These are phyloP conservation scores for Dinocampus coccinellae DNA, from an alignment of 2,888 invertebrate genomes.

Conservation along the genomic window DNA sequence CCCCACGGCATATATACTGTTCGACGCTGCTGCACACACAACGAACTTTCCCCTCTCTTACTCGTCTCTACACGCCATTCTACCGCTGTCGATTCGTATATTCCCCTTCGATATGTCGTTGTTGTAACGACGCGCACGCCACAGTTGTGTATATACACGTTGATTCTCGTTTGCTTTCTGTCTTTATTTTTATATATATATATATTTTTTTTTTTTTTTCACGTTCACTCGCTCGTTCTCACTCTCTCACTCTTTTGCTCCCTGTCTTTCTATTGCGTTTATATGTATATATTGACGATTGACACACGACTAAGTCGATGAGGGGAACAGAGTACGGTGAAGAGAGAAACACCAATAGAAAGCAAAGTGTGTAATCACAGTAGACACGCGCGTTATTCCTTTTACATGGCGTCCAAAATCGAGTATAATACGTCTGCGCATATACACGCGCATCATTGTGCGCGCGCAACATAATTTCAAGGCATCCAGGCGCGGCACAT, in stretches of 20 bases:
- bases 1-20: constrained; percentile 36
- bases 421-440: background rate
- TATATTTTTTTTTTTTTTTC: too few species aligned
- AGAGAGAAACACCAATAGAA: background rate
- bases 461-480: constrained; percentile 23
- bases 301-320: background rate
- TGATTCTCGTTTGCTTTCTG: constrained; percentile 17
- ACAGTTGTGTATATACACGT: constrained; percentile 28
- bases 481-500: constrained; percentile 28
- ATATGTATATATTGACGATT: constrained; percentile 5
- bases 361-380: constrained; percentile 28
- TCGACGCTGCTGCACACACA: constrained; percentile 36
- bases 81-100: constrained; percentile 17
- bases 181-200: background rate
- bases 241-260: too few species aligned
- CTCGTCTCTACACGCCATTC: background rate
- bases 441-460: background rate
- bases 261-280: background rate
- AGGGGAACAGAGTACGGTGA: too few species aligned
- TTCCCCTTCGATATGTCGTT: constrained; percentile 26
- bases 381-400: constrained; percentile 25
- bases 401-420: constrained; percentile 9
- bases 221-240: too few species aligned
- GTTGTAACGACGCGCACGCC: constrained; percentile 34
- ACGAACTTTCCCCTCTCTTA: constrained; percentile 4